Evolutionary conservation across 2,888 invertebrate genomes (phyloP).

Genomic region (Acleris sparsana): DNA sequence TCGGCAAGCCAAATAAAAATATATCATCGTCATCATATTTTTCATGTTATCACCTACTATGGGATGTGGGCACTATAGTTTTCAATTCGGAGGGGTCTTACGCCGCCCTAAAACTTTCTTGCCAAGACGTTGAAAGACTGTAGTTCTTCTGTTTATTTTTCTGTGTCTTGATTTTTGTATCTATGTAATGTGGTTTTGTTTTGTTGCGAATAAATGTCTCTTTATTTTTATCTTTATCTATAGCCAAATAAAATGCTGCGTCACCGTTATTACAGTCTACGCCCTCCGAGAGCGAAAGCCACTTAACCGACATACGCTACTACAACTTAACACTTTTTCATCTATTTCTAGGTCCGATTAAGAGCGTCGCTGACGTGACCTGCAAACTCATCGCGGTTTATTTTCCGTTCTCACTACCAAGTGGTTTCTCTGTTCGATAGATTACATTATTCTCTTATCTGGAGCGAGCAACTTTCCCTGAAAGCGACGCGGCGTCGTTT

Average conservation of each 20-base stretch:
- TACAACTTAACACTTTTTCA: constrained; percentile 23
- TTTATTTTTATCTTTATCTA: too few species aligned
- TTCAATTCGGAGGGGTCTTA: too few species aligned
- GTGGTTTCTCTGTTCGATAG: constrained; percentile 72
- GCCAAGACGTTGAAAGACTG: too few species aligned
- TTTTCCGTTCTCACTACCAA: constrained; percentile 55
- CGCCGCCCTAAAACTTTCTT: too few species aligned
- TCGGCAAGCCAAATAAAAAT: too few species aligned
- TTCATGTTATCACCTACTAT: too few species aligned
- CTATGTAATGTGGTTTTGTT: too few species aligned
- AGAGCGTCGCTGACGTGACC: constrained; percentile 45
- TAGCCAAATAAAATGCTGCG: neutral
- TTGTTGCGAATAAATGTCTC: too few species aligned
- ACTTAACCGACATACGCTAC: constrained; percentile 13
- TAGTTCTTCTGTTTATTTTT: too few species aligned
- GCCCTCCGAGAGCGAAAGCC: neutral
- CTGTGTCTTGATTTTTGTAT: too few species aligned
- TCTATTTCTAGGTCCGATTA: constrained; percentile 33
- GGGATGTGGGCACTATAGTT: too few species aligned
- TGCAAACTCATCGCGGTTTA: constrained; percentile 48
- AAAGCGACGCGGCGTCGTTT: constrained; percentile 40
- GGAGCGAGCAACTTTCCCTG: constrained; percentile 67
- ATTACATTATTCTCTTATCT: constrained; percentile 66
- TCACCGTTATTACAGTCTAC: neutral
- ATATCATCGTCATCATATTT: too few species aligned